phyloP scores from a whole-genome alignment of 92 coral and sea anemone genomes.

The Epizoanthus rinbou region DNA sequence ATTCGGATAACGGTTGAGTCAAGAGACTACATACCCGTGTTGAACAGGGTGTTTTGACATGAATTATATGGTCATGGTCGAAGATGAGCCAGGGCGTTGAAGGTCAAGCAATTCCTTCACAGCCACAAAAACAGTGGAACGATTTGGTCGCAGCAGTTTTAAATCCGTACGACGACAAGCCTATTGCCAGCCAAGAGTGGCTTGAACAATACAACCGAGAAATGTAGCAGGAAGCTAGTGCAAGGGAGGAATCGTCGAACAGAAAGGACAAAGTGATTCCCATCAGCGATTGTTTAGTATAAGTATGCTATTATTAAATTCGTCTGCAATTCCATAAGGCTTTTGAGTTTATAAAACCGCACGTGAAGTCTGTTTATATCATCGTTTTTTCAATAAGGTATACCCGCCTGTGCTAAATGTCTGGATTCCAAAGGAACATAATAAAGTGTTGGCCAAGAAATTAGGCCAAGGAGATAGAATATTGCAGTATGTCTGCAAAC shows the following conservation, averaged over 20 bases:
- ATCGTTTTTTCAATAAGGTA: background rate
- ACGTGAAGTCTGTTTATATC: too few relatives aligned
- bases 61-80: background rate
- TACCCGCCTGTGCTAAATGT: background rate
- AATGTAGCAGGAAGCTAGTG: background rate
- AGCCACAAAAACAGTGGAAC: too few relatives aligned
- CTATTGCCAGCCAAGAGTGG: constrained; percentile 9
- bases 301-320: background rate
- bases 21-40: too few relatives aligned
- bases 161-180: background rate
- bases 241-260: background rate
- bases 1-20: background rate
- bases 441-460: too few relatives aligned
- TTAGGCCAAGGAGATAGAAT: too few relatives aligned
- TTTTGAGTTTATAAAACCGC: too few relatives aligned
- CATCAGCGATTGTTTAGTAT: too few relatives aligned
- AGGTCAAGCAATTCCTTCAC: background rate
- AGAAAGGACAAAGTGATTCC: background rate
- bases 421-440: too few relatives aligned
- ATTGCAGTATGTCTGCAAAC: too few relatives aligned
- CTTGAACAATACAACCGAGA: background rate
- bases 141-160: background rate
- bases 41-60: background rate
- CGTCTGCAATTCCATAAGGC: background rate
- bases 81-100: background rate